Base-by-base conservation (phyloP, 2,888 invertebrate genomes). In the Boloria euphrosyne region DNA sequence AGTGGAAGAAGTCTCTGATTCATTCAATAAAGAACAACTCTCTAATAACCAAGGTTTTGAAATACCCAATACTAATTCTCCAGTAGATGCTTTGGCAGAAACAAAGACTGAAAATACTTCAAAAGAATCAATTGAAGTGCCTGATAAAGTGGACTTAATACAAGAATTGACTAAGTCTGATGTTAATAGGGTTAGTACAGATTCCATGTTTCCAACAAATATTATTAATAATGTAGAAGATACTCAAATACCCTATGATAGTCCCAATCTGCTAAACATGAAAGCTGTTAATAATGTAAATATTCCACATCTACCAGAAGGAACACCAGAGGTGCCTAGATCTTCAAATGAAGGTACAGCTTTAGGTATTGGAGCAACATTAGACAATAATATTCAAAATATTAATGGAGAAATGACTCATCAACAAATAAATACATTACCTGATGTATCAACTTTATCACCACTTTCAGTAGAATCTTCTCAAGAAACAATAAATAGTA, bases 101-200 rank as follows among this genome's bases (percentile, higher is more conserved):
- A 62, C 31, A 62, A 53, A 61, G 17, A 67, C 46, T 65, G 77
- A 67, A 49, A 60, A 67, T 53, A 27, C 68, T 16, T 55, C 66
- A 59, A 47, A 73, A 57, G 71, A 71, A 46, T 68, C 65, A 31
- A 62, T 74, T 67, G 70, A 82, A 74, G 76, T 81, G 66, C 77
- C 81, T 74, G 78, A 81, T 17, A 78, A 78, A 68, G 60, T 76
- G 69, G 74, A 81, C 65, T 73, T 72, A 65, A 66, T 78, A 13
- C 58, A 69, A 47, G 65, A 49, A 50, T 17, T 67, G 53, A 50
- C 64, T 59, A 75, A 80, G 67, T 66, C 78, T 53, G 76, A 78
- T 62, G 66, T 72, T 7, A 38, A 50, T 54, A 68, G 60, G 72
- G 78, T 79, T 49, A 76, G 84, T 74, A 76, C 77, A 71, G 85